phyloP scores from a whole-genome alignment of 1,140 invertebrate genomes.

The Brachionus rubens region DNA sequence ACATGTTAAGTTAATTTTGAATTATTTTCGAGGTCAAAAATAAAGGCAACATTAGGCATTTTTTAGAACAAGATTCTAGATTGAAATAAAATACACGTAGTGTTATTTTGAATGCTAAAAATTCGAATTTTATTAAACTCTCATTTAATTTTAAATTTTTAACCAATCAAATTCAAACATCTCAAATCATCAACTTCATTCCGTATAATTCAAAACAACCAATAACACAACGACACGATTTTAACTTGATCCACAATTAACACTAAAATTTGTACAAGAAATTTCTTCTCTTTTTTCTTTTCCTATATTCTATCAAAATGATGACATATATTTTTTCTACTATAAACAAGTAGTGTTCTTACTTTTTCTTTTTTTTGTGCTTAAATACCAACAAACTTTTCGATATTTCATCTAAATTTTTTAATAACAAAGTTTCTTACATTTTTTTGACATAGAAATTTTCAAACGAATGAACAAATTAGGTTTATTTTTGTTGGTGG shows the following conservation, averaged over 20 bases:
- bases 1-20: no score
- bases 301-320: no score
- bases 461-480: slow-evolving; percentile 14
- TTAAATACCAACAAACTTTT: slow-evolving; percentile 33
- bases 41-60: no score
- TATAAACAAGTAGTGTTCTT: no score
- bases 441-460: neutral
- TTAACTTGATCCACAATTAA: neutral
- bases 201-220: neutral
- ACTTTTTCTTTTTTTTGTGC: no score
- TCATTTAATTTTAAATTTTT: neutral
- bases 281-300: neutral
- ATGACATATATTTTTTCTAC: no score
- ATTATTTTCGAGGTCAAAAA: no score
- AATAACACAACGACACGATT: neutral
- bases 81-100: no score
- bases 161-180: slow-evolving; percentile 39
- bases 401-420: neutral
- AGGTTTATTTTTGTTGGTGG: neutral
- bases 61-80: no score
- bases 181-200: neutral
- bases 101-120: no score
- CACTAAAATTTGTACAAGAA: slow-evolving; percentile 14
- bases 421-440: slow-evolving; percentile 10
- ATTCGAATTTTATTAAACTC: neutral